Percentiles rank a stretch among this genome's conserved stretches.
Evolutionary conservation across 2,888 invertebrate genomes (phyloP).

Genomic region (Lycaena phlaeas): DNA sequence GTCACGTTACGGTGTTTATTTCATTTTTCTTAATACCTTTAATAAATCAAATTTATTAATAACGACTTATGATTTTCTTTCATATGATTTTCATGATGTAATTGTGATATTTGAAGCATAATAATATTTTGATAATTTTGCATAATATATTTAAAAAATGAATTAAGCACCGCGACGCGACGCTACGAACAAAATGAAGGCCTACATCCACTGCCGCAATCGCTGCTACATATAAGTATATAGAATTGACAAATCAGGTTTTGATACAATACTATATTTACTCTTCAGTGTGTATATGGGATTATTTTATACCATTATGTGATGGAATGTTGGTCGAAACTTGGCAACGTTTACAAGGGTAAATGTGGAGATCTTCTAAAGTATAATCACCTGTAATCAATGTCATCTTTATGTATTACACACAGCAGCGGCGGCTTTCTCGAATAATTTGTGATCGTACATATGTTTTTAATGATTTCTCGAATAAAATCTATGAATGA

Average conservation of each 20-base stretch:
- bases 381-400: background rate
- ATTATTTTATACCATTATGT: too few species aligned
- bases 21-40: slow-evolving; percentile 6
- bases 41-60: background rate
- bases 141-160: background rate
- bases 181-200: background rate
- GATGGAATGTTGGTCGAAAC: background rate
- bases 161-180: background rate
- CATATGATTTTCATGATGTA: background rate
- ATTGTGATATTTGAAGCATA: slow-evolving; percentile 5
- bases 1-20: slow-evolving; percentile 13
- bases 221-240: background rate
- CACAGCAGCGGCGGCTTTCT: background rate
- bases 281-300: too few species aligned
- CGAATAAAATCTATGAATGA: background rate
- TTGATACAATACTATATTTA: too few species aligned
- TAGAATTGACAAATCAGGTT: too few species aligned
- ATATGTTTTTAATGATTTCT: slow-evolving; percentile 4
- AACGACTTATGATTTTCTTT: background rate
- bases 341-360: background rate
- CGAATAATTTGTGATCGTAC: slow-evolving; percentile 6
- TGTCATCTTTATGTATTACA: background rate
- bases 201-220: slow-evolving; percentile 3
- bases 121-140: background rate
- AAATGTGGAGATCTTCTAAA: background rate